Evolutionary conservation across 2,113 vertebrate genomes (phyloP).

Genomic region (Gobius niger): DNA sequence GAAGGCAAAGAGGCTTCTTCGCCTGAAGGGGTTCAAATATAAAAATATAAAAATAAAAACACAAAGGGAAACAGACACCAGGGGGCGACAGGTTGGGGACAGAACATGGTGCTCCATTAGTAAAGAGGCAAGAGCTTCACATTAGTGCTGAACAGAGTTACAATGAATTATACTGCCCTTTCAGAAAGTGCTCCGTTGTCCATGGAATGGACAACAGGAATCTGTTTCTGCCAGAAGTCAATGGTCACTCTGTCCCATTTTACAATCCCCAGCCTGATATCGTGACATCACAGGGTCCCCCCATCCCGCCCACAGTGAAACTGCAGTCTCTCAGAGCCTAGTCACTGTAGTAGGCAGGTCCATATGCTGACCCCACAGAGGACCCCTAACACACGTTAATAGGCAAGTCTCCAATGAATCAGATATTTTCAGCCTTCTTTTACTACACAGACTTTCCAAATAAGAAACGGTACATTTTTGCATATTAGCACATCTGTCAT

Average conservation of each 20-base stretch:
- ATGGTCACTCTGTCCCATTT: slow-evolving; percentile 43
- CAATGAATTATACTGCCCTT: slow-evolving; percentile 71
- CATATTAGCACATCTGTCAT: not conserved
- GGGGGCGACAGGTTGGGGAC: slow-evolving; percentile 83
- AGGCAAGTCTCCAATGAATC: slow-evolving; percentile 31
- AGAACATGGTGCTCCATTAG: slow-evolving; percentile 79
- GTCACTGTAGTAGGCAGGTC: not conserved
- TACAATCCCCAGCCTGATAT: slow-evolving; percentile 24
- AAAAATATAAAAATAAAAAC: slow-evolving; percentile 39
- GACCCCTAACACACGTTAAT: slow-evolving; percentile 15
- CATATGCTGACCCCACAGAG: slow-evolving; percentile 21
- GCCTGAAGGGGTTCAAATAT: slow-evolving; percentile 86
- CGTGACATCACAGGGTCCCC: slow-evolving; percentile 50
- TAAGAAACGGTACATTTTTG: too few species aligned
- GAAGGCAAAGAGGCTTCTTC: slow-evolving; percentile 99
- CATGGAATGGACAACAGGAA: slow-evolving; percentile 44
- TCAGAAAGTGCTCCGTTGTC: slow-evolving; percentile 46
- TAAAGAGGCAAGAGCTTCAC: slow-evolving; percentile 67
- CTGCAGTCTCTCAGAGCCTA: slow-evolving; percentile 6
- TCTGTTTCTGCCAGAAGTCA: slow-evolving; percentile 51
- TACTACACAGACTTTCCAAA: not conserved
- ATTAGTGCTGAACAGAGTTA: slow-evolving; percentile 75
- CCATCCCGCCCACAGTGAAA: slow-evolving; percentile 40
- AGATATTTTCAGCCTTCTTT: not conserved
- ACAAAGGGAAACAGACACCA: slow-evolving; percentile 57